Conservation (phyloP, 2,113 vertebrate species). For the Nesoenas mayeri region DNA sequence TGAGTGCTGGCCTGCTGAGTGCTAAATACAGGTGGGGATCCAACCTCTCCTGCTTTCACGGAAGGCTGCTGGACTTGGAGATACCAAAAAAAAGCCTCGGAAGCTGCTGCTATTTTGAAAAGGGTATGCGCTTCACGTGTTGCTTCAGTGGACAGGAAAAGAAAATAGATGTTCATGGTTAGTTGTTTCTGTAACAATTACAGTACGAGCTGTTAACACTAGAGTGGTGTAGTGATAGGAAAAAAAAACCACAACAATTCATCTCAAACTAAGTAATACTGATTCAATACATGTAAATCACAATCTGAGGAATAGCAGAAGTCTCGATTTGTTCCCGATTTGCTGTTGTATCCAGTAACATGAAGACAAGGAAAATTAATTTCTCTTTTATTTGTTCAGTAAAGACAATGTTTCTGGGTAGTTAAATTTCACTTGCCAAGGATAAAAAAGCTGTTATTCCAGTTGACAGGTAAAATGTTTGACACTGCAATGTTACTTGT, state of each 20-base stretch:
- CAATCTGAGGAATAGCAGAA: neutral
- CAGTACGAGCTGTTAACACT: neutral
- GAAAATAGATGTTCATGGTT: neutral
- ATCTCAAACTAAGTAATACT: neutral
- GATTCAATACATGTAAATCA: neutral
- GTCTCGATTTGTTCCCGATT: neutral
- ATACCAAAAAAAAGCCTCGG: neutral
- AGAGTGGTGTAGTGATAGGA: neutral
- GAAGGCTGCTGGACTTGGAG: neutral
- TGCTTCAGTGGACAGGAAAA: neutral
- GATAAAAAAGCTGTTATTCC: neutral
- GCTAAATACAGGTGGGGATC: neutral
- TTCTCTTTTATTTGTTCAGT: neutral
- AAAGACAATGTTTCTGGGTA: neutral
- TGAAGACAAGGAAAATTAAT: neutral
- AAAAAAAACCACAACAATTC: neutral
- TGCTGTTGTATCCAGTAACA: neutral
- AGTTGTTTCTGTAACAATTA: neutral
- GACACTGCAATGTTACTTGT: neutral
- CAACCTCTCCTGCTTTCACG: neutral
- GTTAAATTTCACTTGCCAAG: neutral
- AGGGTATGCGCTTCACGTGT: neutral
- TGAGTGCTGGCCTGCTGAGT: neutral
- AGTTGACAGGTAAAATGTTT: neutral
- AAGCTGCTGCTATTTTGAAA: neutral